A percentile compares a stretch with the other conserved stretches of the same genome.
Conservation (phyloP, 2,888 invertebrate genomes). For the Xanthorhoe spadicearia region DNA sequence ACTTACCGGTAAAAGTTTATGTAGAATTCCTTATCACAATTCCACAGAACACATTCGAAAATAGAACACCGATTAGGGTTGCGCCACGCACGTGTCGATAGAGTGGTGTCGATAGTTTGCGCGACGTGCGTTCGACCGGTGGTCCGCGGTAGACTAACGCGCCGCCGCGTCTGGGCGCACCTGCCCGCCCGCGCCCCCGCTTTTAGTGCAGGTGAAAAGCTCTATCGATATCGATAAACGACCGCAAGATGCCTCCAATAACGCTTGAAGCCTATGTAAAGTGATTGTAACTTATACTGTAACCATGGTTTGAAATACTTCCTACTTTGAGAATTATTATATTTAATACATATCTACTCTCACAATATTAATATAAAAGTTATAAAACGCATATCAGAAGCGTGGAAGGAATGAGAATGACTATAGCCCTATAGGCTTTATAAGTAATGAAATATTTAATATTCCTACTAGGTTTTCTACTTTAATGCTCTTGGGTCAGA, state of each 20-base stretch:
- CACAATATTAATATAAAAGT: too few relatives aligned
- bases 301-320: background rate
- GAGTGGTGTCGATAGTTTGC: slow-evolving; percentile 48
- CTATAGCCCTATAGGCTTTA: too few relatives aligned
- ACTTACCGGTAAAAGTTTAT: slow-evolving; percentile 50
- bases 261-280: slow-evolving; percentile 28
- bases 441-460: too few relatives aligned
- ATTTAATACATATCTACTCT: background rate
- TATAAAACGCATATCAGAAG: too few relatives aligned
- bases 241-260: slow-evolving; percentile 40
- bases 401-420: too few relatives aligned
- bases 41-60: slow-evolving; percentile 69
- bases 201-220: slow-evolving; percentile 65
- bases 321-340: background rate
- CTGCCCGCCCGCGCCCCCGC: slow-evolving; percentile 79
- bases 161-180: slow-evolving; percentile 79
- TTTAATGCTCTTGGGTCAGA: too few relatives aligned
- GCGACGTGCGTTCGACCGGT: slow-evolving; percentile 71
- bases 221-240: slow-evolving; percentile 75
- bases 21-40: slow-evolving; percentile 59
- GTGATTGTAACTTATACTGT: slow-evolving; percentile 10
- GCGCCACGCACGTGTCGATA: slow-evolving; percentile 78
- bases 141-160: slow-evolving; percentile 80
- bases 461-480: too few relatives aligned
- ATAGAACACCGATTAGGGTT: slow-evolving; percentile 76